A percentile compares a stretch with the other conserved stretches of the same genome.
These are phyloP conservation scores for Harpalus rufipes DNA, from an alignment of 2,888 invertebrate species.

Conservation along the genomic window DNA sequence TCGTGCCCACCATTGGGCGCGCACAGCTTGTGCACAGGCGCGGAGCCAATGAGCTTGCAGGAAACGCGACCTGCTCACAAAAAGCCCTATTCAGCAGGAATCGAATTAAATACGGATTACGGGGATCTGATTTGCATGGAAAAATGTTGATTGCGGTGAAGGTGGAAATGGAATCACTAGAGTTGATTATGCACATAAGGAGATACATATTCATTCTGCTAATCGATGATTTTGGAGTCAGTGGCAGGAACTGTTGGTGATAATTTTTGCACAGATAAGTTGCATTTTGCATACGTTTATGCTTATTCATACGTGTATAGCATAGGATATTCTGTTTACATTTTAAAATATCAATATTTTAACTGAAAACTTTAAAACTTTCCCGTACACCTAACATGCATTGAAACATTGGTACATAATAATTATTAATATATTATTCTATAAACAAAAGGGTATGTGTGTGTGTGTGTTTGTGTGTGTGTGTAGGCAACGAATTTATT, in stretches of 20 bases:
- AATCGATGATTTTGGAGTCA: constrained; percentile 17
- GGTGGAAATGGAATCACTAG: background rate
- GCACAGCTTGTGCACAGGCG: constrained; percentile 70
- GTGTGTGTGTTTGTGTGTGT: too few species aligned
- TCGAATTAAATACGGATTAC: constrained; percentile 62
- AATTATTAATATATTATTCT: too few species aligned
- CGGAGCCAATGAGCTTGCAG: constrained; percentile 71
- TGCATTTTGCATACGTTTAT: background rate
- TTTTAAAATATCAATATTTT: background rate
- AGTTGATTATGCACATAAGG: background rate
- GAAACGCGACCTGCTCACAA: constrained; percentile 47
- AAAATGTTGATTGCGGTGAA: constrained; percentile 35
- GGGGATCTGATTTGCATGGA: constrained; percentile 49
- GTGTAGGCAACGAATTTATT: too few species aligned
- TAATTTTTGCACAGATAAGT: background rate
- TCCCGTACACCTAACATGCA: too few species aligned
- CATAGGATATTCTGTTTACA: background rate
- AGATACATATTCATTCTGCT: constrained; percentile 18
- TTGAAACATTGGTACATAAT: too few species aligned
- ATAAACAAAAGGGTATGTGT: too few species aligned
- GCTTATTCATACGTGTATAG: background rate
- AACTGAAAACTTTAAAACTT: too few species aligned
- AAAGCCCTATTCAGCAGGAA: constrained; percentile 44
- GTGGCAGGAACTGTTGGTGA: background rate
- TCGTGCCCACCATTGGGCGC: constrained; percentile 73